A percentile compares a stretch with the other conserved stretches of the same genome.
Conservation (phyloP, 1,140 invertebrate species). For the Megalonaias nervosa region DNA sequence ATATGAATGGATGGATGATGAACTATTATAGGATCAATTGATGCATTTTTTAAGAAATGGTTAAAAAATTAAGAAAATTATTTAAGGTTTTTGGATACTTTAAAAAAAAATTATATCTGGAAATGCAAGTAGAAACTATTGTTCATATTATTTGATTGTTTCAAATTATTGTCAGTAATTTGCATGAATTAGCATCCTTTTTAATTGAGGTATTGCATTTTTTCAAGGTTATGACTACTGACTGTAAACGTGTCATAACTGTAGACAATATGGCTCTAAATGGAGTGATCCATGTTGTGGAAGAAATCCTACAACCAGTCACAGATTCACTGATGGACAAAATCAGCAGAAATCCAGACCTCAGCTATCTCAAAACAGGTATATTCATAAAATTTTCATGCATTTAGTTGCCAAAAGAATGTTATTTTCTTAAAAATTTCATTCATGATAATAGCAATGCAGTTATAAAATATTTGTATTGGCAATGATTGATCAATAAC, state of each 20-base stretch:
- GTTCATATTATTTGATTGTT: no score
- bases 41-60: no score
- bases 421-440: background rate
- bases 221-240: constrained; percentile 73
- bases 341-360: constrained; percentile 71
- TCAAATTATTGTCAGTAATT: no score
- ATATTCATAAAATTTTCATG: constrained; percentile 13
- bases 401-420: background rate
- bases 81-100: background rate
- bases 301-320: constrained; percentile 72
- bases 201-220: background rate
- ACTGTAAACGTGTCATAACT: constrained; percentile 77
- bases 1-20: no score
- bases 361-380: constrained; percentile 74
- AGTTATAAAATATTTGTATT: background rate
- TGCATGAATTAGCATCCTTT: no score
- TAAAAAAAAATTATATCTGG: no score
- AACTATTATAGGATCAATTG: no score
- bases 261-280: constrained; percentile 76
- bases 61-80: no score
- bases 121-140: no score
- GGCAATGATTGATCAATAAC: background rate
- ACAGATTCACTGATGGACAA: constrained; percentile 72
- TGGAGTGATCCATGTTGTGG: constrained; percentile 75
- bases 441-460: background rate